Base-by-base conservation (phyloP, 1,140 invertebrate species). In the Chlorops oryzae region DNA sequence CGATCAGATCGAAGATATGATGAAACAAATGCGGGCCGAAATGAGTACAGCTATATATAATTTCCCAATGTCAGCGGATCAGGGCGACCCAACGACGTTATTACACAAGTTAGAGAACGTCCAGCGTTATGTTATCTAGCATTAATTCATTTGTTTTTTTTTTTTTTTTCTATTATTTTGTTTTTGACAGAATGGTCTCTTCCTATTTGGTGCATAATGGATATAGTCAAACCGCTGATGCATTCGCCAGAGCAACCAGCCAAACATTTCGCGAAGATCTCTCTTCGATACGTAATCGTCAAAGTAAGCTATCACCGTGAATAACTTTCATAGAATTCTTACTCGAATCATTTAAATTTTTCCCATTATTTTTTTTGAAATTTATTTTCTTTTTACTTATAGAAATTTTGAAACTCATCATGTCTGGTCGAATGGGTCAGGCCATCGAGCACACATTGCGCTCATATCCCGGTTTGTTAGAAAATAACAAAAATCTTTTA, bases 121-220 rank as follows among this genome's bases (percentile, higher is more conserved):
- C 12, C 27, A n/a, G n/a, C n/a, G n/a, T n/a, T n/a, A 21, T 23
- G 12, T 25, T 50, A 25, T 15, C 24, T 20, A 6, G 15, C 27
- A 18, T 32, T 22, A 40, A 47, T 45, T n/a, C n/a, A n/a, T n/a
- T n/a, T n/a, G 25, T 10, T 28, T 15, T 35, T 17, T 3, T 20
- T 22, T 13, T 23, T 47, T 38, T 34, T 40, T 13, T 21, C 40
- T 37, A 17, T 41, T 21, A 46, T 34, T 25, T 46, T 23, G 7
- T 28, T 17, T 5, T 21, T 73, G 75, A 22, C 73, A 96, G 92
- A 78, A 91, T 98, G 85, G 92, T 98, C 45, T 94, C 91, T 50
- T 88, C 93, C 42, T 99, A 98, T 79, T 81, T 98, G 62, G 90
- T 98, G 54, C 95, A 98, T 77, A 92, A 97, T 75, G 95, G 95